Base-by-base conservation (phyloP, 2,888 invertebrate species). In the Cerastis leucographa region DNA sequence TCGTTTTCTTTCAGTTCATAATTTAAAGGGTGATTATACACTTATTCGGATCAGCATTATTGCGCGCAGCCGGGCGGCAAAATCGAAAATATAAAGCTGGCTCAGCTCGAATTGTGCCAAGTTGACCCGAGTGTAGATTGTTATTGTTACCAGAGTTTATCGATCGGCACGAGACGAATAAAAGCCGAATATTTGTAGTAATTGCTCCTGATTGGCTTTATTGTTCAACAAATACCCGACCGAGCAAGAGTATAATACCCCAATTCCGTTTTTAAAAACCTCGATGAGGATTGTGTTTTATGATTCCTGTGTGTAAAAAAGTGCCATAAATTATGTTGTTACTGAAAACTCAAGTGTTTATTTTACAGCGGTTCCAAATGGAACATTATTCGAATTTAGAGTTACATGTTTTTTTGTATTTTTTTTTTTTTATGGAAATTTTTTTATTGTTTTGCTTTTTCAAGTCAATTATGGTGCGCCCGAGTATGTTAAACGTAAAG, bases 381-480 rank as follows among this genome's bases (percentile, higher is more conserved):
- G 66, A 71, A 76, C 40, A 46, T 44, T 51, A 74, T 62, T 84
- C 25, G 74, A 83, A 67, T 85, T 83, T 72, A 78, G 82, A 81
- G 81, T 81, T 78, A 82, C 67, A 71, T 78, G 78, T 88, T 88
- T 87, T 81, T 84, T 81, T 87, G 85, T 80, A 70, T 78, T 76
- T n/a, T 80, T 78, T 79, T 81, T 77, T 78, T 79, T n/a, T n/a
- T n/a, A n/a, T 84, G 22, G 49, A 75, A 80, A 78, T 79, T 86
- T 85, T 87, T 89, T 80, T 80, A 85, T 85, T 84, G 84, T 89
- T 90, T 90, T 88, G 86, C 89, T 90, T 91, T 91, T 95, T 94
- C 91, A 91, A 95, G 96, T 96, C 96, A 96, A 96, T 96, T 96
- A 96, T 94, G 95, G 95, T 95, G 96, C 95, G 94, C 93, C 92